These are phyloP conservation scores for Acanthurus leucopareius DNA, from an alignment of 2,797 vertebrate genomes.

Conservation along the genomic window DNA sequence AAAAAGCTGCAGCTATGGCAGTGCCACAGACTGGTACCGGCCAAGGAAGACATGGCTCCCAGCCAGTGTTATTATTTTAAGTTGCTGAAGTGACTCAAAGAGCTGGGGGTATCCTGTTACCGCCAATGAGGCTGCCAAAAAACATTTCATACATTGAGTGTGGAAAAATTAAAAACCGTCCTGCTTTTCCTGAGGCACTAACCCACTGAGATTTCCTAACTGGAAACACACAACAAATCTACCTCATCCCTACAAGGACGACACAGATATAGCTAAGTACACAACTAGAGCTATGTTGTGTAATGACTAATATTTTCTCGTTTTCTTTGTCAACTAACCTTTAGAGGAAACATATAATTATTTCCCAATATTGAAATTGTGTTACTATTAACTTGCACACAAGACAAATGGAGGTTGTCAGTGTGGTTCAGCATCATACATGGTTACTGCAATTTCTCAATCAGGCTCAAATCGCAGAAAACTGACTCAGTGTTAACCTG, in stretches of 20 bases:
- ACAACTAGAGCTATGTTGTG: neutral
- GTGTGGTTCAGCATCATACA: neutral
- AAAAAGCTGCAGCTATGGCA: constrained; percentile 57
- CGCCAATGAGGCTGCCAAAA: constrained; percentile 35
- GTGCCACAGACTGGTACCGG: constrained; percentile 13
- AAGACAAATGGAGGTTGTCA: neutral
- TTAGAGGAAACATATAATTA: neutral
- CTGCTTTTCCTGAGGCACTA: neutral
- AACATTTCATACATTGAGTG: neutral
- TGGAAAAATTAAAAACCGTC: constrained; percentile 14
- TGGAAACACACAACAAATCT: neutral
- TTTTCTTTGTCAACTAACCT: neutral
- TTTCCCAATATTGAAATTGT: neutral
- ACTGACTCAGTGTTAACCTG: too few relatives aligned
- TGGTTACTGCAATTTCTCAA: neutral
- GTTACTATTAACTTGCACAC: neutral
- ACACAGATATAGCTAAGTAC: neutral
- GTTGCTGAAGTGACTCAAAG: constrained; percentile 40
- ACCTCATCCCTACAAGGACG: neutral
- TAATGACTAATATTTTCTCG: neutral
- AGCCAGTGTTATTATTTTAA: constrained; percentile 71
- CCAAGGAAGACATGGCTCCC: constrained; percentile 56
- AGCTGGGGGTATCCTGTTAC: constrained; percentile 19
- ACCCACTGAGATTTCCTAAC: neutral
- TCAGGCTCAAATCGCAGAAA: too few relatives aligned